A percentile compares a stretch with the other conserved stretches of the same genome.
These are phyloP conservation scores for Galerucella nymphaeae DNA, from an alignment of 2,888 invertebrate species.

Conservation along the genomic window DNA sequence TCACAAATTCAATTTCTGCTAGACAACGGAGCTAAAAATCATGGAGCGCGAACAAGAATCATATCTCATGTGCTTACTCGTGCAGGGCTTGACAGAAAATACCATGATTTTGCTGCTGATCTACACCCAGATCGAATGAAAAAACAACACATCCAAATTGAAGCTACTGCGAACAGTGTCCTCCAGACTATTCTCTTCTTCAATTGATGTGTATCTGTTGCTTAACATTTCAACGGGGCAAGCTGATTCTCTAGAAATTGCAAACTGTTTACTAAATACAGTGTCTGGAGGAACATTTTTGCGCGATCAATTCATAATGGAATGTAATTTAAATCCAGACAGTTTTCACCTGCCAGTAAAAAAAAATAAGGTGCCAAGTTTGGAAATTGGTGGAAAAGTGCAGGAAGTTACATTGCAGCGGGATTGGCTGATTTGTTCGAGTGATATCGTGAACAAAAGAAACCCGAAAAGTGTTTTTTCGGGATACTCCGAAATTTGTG, in stretches of 20 bases:
- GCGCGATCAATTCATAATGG: constrained; percentile 36
- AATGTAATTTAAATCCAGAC: constrained; percentile 34
- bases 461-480: no score
- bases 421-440: background rate
- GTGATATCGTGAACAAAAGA: no score
- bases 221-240: constrained; percentile 24
- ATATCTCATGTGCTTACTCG: constrained; percentile 43
- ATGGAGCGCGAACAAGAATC: constrained; percentile 41
- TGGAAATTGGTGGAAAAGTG: constrained; percentile 38
- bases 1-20: constrained; percentile 35
- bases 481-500: no score
- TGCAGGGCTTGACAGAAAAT: constrained; percentile 26
- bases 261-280: constrained; percentile 23
- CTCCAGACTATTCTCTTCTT: constrained; percentile 30
- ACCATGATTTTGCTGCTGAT: constrained; percentile 40
- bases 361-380: constrained; percentile 34
- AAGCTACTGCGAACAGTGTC: constrained; percentile 18
- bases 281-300: constrained; percentile 25
- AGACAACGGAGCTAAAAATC: constrained; percentile 51
- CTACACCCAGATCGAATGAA: constrained; percentile 28
- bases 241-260: constrained; percentile 17
- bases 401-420: constrained; percentile 39
- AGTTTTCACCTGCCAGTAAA: constrained; percentile 24
- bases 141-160: constrained; percentile 17
- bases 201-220: constrained; percentile 20